Conservation (phyloP, 2,113 vertebrate genomes). For the Formicarius rufipectus region DNA sequence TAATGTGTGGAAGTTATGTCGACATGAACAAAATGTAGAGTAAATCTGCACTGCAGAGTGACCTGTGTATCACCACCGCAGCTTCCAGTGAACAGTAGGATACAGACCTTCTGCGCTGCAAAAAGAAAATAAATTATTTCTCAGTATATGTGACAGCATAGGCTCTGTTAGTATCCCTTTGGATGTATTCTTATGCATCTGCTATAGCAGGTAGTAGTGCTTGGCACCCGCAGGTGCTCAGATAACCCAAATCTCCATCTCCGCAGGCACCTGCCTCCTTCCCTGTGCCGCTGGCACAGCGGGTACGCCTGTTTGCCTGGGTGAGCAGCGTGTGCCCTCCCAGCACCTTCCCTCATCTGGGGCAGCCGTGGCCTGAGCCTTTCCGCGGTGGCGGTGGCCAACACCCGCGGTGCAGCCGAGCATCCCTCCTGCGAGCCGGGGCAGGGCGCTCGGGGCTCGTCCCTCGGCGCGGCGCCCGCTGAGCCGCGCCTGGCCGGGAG, state of each 20-base stretch:
- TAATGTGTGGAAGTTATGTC: neutral
- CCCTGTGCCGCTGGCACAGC: rapidly evolving
- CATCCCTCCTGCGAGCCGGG: no score
- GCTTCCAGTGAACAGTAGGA: neutral
- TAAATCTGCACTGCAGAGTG: neutral
- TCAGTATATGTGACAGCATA: rapidly evolving
- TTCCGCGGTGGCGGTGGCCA: no score
- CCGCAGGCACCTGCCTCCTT: neutral
- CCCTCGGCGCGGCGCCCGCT: no score
- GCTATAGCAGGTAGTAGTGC: rapidly evolving
- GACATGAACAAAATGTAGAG: neutral
- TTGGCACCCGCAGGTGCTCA: neutral
- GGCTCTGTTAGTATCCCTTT: neutral
- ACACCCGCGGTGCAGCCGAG: no score
- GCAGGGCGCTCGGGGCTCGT: no score
- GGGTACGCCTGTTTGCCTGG: rapidly evolving
- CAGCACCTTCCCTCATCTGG: neutral
- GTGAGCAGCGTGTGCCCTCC: no score
- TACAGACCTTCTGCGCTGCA: no score
- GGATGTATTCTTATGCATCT: neutral
- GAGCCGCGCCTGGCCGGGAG: no score
- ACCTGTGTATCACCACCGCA: rapidly evolving
- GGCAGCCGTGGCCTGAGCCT: rapidly evolving
- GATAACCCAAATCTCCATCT: rapidly evolving
- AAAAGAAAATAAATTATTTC: no score